Evolutionary conservation across 35 echinoderm and acorn worm species (phyloP), one percentile per base, ranked within the genome.

Genomic region (Heliocidaris erythrogramma): DNA sequence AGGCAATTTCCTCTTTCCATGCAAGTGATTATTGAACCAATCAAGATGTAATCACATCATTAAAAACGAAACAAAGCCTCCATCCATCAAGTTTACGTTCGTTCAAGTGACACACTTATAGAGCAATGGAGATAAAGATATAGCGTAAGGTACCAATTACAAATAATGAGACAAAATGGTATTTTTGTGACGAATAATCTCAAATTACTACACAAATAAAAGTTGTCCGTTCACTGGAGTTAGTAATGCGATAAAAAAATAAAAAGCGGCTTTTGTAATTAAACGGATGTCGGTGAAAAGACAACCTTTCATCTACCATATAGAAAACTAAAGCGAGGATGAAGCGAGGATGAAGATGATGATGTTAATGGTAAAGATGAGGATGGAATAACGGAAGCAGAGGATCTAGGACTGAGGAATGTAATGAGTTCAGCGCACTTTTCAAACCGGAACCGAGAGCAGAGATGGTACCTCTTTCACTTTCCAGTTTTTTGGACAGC

Each of bases 361-460:
- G 21, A 78, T 78, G 4, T 78, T 78, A 78, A 78, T 78, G 65
- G 27, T 78, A 24, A 78, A 78, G 27, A 78, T 24, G 21, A n/a
- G 21, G 65, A 78, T n/a, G 1, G 21, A 24, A 78, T 1, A 78
- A 21, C 21, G 27, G 65, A 7, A n/a, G 27, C 4, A 0, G 65
- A 78, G 21, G n/a, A n/a, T n/a, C n/a, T n/a, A n/a, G n/a, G 27
- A 27, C 27, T 78, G 18, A 78, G 65, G 8, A 78, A 2, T 8
- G 65, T n/a, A 78, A 17, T 42, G 87, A 89, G 87, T 89, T 89
- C 87, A 31, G 30, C 10, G 87, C 87, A 89, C 87, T 89, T 48
- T 89, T 13, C 3, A 78, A 78, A 47, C 87, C 87, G 87, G 87
- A 89, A 89, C 87, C 42, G 17, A 31, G 87, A 89, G 12, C 12